Conservation (phyloP, 2,888 invertebrate genomes). For the Orthosia cruda region DNA sequence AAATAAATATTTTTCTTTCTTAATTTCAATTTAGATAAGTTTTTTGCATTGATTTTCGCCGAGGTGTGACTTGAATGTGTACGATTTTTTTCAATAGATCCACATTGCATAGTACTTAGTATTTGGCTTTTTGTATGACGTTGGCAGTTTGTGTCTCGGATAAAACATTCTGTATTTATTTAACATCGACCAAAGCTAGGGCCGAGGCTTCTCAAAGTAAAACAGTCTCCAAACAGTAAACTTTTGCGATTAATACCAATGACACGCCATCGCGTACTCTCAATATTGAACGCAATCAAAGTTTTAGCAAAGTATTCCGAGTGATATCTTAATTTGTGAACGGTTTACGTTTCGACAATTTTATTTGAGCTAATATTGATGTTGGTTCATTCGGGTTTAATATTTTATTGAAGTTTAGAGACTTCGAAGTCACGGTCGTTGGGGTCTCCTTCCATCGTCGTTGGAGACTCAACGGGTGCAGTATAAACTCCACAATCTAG, state of each 20-base stretch:
- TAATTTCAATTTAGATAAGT: no score
- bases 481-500: no score
- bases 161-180: background rate
- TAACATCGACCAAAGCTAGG: background rate
- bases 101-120: background rate
- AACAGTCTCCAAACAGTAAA: constrained; percentile 35
- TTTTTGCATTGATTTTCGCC: no score
- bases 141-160: background rate
- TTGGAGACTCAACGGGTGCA: no score
- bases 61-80: no score
- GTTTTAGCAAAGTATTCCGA: constrained; percentile 47
- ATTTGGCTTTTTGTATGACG: background rate
- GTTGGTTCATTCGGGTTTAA: constrained; percentile 7
- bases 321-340: constrained; percentile 48
- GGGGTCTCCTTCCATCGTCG: no score
- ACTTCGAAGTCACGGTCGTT: background rate
- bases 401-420: constrained; percentile 7
- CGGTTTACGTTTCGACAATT: constrained; percentile 32
- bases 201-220: constrained; percentile 11
- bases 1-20: no score
- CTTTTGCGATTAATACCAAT: constrained; percentile 51
- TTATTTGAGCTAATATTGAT: constrained; percentile 35
- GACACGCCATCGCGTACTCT: constrained; percentile 23
- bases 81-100: no score
- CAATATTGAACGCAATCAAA: constrained; percentile 59